Base-by-base conservation (phyloP, 2,113 vertebrate genomes). In the Myanophis thanlyinensis region DNA sequence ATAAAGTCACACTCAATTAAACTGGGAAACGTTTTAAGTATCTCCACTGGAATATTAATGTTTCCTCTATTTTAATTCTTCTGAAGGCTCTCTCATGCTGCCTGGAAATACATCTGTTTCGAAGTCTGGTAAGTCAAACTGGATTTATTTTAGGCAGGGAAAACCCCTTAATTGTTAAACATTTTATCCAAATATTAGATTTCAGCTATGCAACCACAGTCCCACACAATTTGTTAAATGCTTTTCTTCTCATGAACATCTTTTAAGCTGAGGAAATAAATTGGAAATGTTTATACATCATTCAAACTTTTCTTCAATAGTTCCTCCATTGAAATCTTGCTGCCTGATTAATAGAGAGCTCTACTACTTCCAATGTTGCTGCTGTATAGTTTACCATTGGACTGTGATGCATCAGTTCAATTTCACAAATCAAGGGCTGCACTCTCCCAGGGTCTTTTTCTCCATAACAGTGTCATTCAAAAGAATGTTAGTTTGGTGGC, bases 121-220 rank as follows among this genome's bases (percentile, higher is more conserved):
- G 0, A 98, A 98, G 86, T 95, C 98, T 93, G 93, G 99, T 99
- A 94, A 98, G 98, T 97, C n/a, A 80, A 59, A 94, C 85, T 13
- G 87, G 89, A 0, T 1, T 93, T 95, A 94, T 93, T 25, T 49
- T 90, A 80, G 22, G 85, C 47, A 85, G 67, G 51, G 13, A 87
- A 85, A 89, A 80, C 27, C 87, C 92, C 11, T 53, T 93, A 46
- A 73, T n/a, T 5, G 52, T 54, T 93, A 56, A 5, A 25, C 30
- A 40, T 44, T 88, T 47, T 44, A 3, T 53, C 18, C 44, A 91
- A 51, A 35, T 30, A 30, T 88, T 89, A 85, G 67, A 53, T 94
- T 13, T 18, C 23, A 5, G 51, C 53, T 89, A 2, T 46, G 89
- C 51, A 94, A 84, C 44, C 0, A 54, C 46, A 91, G 27, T 48